phyloP scores from a whole-genome alignment of 2,797 vertebrate genomes.

The Melanotaenia maccullochi region DNA sequence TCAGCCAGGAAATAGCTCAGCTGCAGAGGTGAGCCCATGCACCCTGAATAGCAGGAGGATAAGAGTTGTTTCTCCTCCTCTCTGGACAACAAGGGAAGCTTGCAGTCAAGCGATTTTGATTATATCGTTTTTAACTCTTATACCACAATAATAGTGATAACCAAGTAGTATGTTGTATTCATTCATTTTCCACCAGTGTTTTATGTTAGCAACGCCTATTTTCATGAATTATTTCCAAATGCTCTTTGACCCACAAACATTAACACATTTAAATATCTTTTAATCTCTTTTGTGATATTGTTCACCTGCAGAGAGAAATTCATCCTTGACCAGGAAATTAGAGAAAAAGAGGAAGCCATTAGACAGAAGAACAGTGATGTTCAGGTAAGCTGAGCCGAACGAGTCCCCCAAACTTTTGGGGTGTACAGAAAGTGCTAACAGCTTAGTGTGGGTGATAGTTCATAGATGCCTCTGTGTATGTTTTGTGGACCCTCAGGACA shows the following conservation, averaged over 20 bases:
- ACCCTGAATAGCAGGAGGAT: conserved; percentile 47
- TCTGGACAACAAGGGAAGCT: conserved; percentile 21
- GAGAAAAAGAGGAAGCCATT: conserved; percentile 91
- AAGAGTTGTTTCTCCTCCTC: conserved; percentile 66
- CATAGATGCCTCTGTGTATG: background rate
- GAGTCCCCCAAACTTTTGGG: background rate
- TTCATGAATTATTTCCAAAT: conserved; percentile 4
- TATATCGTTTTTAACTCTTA: conserved; percentile 32
- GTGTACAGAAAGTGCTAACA: background rate
- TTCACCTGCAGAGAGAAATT: conserved; percentile 88
- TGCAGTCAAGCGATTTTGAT: conserved; percentile 32
- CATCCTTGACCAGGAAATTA: conserved; percentile 91
- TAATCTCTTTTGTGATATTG: background rate
- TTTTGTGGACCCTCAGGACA: conserved; percentile 78
- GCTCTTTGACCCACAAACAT: background rate
- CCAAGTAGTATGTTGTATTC: background rate
- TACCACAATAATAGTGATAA: background rate
- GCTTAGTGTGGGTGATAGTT: background rate
- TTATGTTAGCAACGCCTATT: background rate
- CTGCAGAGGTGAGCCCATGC: conserved; percentile 89
- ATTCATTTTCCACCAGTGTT: background rate
- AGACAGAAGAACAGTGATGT: conserved; percentile 90
- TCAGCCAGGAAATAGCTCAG: conserved; percentile 94
- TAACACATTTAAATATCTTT: background rate
- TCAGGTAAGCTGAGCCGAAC: conserved; percentile 82